Percentiles rank a stretch among this genome's conserved stretches.
Conservation (phyloP, 2,113 vertebrate species). For the Malurus elegans region DNA sequence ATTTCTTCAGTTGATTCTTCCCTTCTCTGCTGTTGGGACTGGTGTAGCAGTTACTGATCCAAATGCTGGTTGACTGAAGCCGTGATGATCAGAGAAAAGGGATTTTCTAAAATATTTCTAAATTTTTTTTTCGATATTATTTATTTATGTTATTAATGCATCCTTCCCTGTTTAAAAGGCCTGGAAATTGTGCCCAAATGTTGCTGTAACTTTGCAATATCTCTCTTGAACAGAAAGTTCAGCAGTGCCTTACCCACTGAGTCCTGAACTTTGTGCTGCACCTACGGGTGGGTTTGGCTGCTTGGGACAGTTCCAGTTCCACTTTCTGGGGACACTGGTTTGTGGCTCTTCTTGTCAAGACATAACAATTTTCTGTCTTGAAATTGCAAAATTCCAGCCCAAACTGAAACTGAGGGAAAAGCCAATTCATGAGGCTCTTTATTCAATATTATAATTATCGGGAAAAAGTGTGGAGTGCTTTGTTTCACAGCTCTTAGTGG, state of each 20-base stretch:
- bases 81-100: background rate
- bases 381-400: background rate
- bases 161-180: background rate
- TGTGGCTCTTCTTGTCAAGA: background rate
- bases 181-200: background rate
- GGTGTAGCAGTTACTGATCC: background rate
- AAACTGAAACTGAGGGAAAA: background rate
- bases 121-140: background rate
- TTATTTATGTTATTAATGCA: rapidly evolving
- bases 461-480: background rate
- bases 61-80: background rate
- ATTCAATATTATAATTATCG: no score
- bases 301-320: background rate
- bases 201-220: background rate
- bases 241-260: background rate
- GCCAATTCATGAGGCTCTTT: background rate
- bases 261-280: background rate
- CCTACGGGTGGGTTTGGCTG: background rate
- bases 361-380: rapidly evolving
- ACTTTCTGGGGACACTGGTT: background rate
- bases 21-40: background rate
- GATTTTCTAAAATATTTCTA: background rate
- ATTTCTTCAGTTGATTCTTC: background rate
- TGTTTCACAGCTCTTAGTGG: background rate
- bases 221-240: background rate